Evolutionary conservation across 1,140 invertebrate genomes (phyloP), one percentile per base, ranked within the genome.

Genomic region (Aphaenogaster rudis): DNA sequence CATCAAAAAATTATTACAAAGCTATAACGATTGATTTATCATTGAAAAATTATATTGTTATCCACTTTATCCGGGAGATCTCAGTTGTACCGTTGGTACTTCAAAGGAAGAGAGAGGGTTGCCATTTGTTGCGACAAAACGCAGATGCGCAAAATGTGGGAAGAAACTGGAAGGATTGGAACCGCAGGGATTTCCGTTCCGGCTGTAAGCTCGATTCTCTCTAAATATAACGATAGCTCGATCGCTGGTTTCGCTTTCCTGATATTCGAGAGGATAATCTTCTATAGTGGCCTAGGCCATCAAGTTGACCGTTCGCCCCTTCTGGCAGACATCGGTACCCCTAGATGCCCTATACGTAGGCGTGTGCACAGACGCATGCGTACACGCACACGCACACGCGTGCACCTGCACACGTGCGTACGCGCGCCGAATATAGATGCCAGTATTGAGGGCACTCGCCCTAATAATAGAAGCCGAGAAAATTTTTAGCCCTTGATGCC

Each of bases 401-500:
- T 21, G 42, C 54, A 45, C 54, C 67, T 17, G 69, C 88, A 90
- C 90, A 88, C 91, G 88, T 91, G 90, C 91, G 88, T 90, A 92
- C 86, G 92, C 89, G 92, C 93, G 93, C 93, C 91, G 93, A 92
- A 94, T 94, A 94, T 94, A 94, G 94, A 94, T 94, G 90, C 92
- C 91, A 87, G 93, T 94, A 95, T 94, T 93, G 94, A 94, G 94
- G 94, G 91, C 94, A 94, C 90, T 91, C 91, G 92, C 90, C 93
- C 94, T 95, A 95, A 94, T 94, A 94, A 95, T 95, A 95, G 94
- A 94, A 91, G 91, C 90, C 87, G 90, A 94, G 93, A 94, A 95
- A 94, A 94, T 94, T 94, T 95, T 95, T 95, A 94, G 94, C 94
- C 94, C 94, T 94, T 95, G 94, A 94, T 94, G 92, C 92, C 91